These are phyloP conservation scores for Leucophenga maculata DNA, from an alignment of 2,888 invertebrate genomes.

Conservation along the genomic window DNA sequence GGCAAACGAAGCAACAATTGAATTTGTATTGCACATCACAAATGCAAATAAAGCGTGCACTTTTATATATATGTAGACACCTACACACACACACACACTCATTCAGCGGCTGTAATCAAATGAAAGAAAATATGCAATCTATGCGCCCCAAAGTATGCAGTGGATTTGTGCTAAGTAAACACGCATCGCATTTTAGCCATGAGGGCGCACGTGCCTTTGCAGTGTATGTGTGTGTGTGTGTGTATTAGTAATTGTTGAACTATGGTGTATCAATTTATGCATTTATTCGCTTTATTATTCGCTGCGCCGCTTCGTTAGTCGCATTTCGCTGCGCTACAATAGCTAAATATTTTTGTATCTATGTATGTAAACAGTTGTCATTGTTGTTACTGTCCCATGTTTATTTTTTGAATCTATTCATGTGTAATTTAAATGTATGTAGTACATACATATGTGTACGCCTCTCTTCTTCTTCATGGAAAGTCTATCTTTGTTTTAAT, in stretches of 20 bases:
- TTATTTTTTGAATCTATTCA: conserved; percentile 18
- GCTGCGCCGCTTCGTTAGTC: too few species aligned
- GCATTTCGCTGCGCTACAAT: too few species aligned
- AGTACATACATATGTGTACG: too few species aligned
- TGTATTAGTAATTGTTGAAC: not conserved
- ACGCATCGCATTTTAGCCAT: too few species aligned
- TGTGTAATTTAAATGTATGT: conserved; percentile 21
- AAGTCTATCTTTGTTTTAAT: not conserved
- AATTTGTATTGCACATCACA: too few species aligned
- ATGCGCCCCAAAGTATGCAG: conserved; percentile 1
- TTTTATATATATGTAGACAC: too few species aligned
- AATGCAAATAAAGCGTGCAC: too few species aligned
- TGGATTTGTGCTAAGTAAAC: not conserved
- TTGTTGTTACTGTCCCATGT: not conserved
- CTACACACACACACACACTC: too few species aligned
- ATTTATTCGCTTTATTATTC: too few species aligned
- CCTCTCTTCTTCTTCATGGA: conserved; percentile 9
- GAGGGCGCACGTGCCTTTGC: not conserved
- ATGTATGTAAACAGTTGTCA: not conserved
- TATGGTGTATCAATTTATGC: not conserved
- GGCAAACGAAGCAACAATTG: not conserved
- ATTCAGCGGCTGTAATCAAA: too few species aligned
- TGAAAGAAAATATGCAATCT: too few species aligned
- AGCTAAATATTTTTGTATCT: too few species aligned
- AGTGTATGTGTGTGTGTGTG: not conserved